Evolutionary conservation across 1,140 invertebrate genomes (phyloP), one percentile per base, ranked within the genome.

Genomic region (Rhyzopertha dominica): DNA sequence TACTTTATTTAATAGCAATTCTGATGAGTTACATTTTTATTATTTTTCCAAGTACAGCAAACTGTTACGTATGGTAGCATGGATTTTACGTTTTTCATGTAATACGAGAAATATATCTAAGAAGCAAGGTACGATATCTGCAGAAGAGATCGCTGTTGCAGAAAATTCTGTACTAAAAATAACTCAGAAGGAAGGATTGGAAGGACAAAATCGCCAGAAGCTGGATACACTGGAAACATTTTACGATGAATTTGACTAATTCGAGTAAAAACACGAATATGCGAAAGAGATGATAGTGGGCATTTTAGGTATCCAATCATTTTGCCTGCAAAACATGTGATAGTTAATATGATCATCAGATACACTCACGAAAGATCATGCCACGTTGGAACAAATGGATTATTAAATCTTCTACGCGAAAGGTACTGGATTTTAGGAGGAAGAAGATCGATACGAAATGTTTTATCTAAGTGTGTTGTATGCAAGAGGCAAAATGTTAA

Each of bases 401-500:
- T 40, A 9, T 4, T n/a, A 9, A 28, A 24, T n/a, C 8, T 40
- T 30, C 24, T 40, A 5, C 37, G 37, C 17, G 23, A 40, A 29
- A 29, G 18, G 5, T 40, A 26, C 16, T 40, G 37, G 37, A 40
- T 40, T n/a, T 25, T 62, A 5, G 37, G 37, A n/a, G 23, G 37
- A 29, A 5, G 34, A 9, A 5, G 34, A 19, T 4, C 34, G 13
- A 7, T 36, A 18, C 34, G 16, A 31, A 5, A 5, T 5, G 13
- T 14, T 7, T 12, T 7, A 7, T 5, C 5, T 7, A 31, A 31
- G 30, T 7, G 13, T 5, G 13, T 31, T 14, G 17, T 31, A 39
- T n/a, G 39, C 51, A 41, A 19, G 52, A 19, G 37, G 14, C 13
- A 36, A 5, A 24, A 26, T 35, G 29, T 42, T 1, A 66, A 63